These are phyloP conservation scores for Poeciliopsis turrubarensis DNA, from an alignment of 2,113 vertebrate species.

Conservation along the genomic window DNA sequence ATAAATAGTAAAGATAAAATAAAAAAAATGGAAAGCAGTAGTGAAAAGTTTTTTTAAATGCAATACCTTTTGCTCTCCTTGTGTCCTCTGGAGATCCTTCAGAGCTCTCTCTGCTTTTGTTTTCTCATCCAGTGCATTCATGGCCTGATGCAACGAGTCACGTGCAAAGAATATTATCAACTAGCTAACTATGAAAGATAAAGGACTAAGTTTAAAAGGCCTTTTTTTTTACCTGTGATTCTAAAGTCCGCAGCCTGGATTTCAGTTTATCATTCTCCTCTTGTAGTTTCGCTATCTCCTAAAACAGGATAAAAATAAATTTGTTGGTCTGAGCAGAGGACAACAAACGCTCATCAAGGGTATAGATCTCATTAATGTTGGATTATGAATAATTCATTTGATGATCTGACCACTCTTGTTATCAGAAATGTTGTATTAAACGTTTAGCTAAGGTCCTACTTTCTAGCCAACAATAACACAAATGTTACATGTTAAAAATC, in stretches of 20 bases:
- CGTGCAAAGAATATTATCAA: background rate
- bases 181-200: background rate
- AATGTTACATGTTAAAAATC: background rate
- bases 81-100: conserved; percentile 84
- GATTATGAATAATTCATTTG: background rate
- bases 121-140: conserved; percentile 88
- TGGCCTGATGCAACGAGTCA: conserved; percentile 78
- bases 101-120: conserved; percentile 85
- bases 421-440: background rate
- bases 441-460: background rate
- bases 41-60: background rate
- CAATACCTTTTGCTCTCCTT: conserved; percentile 86
- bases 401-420: background rate
- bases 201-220: background rate
- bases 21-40: background rate
- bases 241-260: conserved; percentile 84
- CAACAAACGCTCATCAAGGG: background rate
- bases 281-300: conserved; percentile 92
- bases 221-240: conserved; percentile 84
- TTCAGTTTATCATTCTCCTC: conserved; percentile 94
- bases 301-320: conserved; percentile 33
- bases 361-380: background rate
- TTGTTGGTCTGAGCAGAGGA: background rate
- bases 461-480: background rate
- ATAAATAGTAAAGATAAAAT: background rate